Evolutionary conservation across 2,797 vertebrate species (phyloP).

Genomic region (Sternotherus odoratus): DNA sequence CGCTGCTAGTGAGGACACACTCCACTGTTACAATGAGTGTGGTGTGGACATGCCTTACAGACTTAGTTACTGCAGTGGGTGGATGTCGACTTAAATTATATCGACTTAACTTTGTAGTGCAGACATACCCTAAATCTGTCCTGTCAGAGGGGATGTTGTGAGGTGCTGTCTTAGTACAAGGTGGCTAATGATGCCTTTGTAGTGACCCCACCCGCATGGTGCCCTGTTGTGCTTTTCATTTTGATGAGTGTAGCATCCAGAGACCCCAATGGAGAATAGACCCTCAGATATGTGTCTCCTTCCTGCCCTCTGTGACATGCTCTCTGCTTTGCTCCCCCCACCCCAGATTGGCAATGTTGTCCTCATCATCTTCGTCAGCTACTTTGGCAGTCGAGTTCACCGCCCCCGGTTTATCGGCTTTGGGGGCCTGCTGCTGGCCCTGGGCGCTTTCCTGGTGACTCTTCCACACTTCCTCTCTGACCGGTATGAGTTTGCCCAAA

Average conservation of each 20-base stretch:
- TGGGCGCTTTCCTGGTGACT: slow-evolving; percentile 91
- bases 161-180: not conserved
- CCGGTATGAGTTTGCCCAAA: slow-evolving; percentile 82
- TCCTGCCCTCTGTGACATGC: accelerated
- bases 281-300: not conserved
- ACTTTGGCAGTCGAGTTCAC: slow-evolving; percentile 93
- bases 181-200: not conserved
- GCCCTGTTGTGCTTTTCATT: not conserved
- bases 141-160: not conserved
- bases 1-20: no score
- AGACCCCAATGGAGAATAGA: not conserved
- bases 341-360: slow-evolving; percentile 91
- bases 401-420: slow-evolving; percentile 91
- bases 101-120: no score
- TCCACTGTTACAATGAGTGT: no score
- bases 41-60: no score
- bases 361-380: slow-evolving; percentile 96
- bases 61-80: no score
- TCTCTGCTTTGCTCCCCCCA: not conserved
- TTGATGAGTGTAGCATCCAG: no score
- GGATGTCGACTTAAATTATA: no score
- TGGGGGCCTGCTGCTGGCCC: slow-evolving; percentile 90
- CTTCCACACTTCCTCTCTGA: slow-evolving; percentile 94
- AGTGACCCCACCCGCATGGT: not conserved
- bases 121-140: not conserved